Base-by-base conservation (phyloP, 2,888 invertebrate species). In the Platerodrilus igneus region DNA sequence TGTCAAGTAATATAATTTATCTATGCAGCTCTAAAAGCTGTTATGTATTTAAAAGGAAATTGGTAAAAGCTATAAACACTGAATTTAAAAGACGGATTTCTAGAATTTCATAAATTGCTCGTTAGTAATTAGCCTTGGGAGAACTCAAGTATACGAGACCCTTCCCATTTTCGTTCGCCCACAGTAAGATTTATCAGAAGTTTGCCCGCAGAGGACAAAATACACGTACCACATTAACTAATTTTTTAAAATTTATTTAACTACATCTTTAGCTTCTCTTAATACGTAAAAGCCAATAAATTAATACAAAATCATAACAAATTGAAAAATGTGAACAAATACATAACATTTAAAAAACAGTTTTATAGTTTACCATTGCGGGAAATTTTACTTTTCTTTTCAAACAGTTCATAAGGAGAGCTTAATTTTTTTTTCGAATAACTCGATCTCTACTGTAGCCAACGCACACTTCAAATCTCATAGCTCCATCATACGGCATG, bases 401-500 rank as follows among this genome's bases (percentile, higher is more conserved):
- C 11, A 39, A 26, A 20, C 33, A 39, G 14, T 43, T 23, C 5
- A 2, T 15, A 34, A 35, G 29, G 10, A 27, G 35, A 4, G 43
- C 30, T 18, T 29, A 29, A 7, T 30, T 3, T 28, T 29, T 31
- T 31, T 31, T 5, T 2, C 22, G 22, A 14, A 31, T 20, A 14
- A 21, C 16, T 13, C 20, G 15, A 9, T 22, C 30, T 7, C 33
- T 25, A 21, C 25, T 23, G 21, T 39, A 35, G 6, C 29, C 35
- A 18, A 38, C 20, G 13, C 14, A 26, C 3, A 38, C 38, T 10
- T 38, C 31, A 7, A 38, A 32, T 31, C 20, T 44, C 39, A 30
- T 40, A 35, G 10, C 35, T 35, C 27, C 31, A 44, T 21, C 29
- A 28, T 9, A 44, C 20, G 20, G 19, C 27, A 26, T 35, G 21